phyloP scores from a whole-genome alignment of 2,888 invertebrate genomes.

The Gari tellinella region DNA sequence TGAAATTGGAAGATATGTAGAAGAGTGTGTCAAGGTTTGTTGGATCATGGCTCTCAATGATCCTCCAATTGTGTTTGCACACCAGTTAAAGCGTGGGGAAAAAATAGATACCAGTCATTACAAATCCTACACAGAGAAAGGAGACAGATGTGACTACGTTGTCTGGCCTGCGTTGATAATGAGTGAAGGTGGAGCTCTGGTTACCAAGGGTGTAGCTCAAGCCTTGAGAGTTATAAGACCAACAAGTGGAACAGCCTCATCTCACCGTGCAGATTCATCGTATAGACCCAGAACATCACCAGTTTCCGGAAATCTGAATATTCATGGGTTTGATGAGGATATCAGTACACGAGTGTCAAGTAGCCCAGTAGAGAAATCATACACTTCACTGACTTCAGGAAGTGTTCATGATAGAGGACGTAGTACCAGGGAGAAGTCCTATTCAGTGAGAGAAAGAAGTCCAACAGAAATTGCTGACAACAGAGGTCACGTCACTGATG shows the following conservation, averaged over 20 bases:
- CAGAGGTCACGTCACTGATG: too few species aligned
- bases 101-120: not conserved
- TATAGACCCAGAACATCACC: too few species aligned
- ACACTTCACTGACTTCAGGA: too few species aligned
- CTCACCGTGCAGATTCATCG: too few species aligned
- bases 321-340: too few species aligned
- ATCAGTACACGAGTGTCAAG: too few species aligned
- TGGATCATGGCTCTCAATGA: slow-evolving; percentile 17
- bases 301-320: too few species aligned
- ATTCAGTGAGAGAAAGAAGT: too few species aligned
- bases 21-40: slow-evolving; percentile 12
- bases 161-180: slow-evolving; percentile 13
- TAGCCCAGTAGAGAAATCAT: too few species aligned
- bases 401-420: too few species aligned
- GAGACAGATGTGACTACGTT: slow-evolving; percentile 3
- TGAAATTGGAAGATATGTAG: not conserved
- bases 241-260: not conserved
- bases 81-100: not conserved
- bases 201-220: slow-evolving; percentile 10
- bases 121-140: slow-evolving; percentile 6
- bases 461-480: too few species aligned
- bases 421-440: too few species aligned
- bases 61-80: slow-evolving; percentile 1
- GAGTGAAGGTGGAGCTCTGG: slow-evolving; percentile 4
- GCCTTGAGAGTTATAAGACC: not conserved